Base-by-base conservation (phyloP, 2,797 vertebrate genomes). In the Brotula barbata region DNA sequence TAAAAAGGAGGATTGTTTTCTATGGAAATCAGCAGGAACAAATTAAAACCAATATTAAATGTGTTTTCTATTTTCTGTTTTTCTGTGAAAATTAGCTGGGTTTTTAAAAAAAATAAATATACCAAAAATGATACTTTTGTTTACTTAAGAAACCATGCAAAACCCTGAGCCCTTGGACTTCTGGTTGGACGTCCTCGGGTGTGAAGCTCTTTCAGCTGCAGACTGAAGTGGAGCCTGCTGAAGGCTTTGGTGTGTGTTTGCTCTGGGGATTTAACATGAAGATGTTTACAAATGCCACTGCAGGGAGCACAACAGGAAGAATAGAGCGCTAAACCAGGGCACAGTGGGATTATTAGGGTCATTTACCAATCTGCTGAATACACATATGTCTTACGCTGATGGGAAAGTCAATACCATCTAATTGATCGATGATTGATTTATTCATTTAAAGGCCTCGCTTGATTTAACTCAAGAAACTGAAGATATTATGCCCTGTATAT, bases 241-340 rank as follows among this genome's bases (percentile, higher is more conserved):
- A 74, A 78, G 71, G 80, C 74, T 80, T 72, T 80, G 11, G 44
- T 63, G 66, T 57, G 60, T 88, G 85, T 90, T 89, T 89, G 83
- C 86, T 84, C 73, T 82, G 50, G 61, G 84, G 87, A 89, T 89
- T 88, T 85, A 72, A 65, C 80, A 80, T 68, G 60, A 83, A 83
- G 81, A 73, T 86, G 85, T 88, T 88, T 88, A 83, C 83, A 85
- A 86, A 81, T 75, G 83, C 57, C 81, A 61, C 84, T 39, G 80
- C 81, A 70, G 83, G 86, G 78, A 84, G 78, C 85, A 64, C 70
- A 73, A 78, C 67, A 59, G 56, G 59, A 57, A 72, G 78, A 80
- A 80, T 64, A 46, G 55, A 60, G 68, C 49, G 60, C 73, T 56
- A 64, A 77, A 63, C 7, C 58, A 11, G 14, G 67, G 51, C 71